These are phyloP conservation scores for Chelon auratus DNA, from an alignment of 2,797 vertebrate species.

Conservation along the genomic window DNA sequence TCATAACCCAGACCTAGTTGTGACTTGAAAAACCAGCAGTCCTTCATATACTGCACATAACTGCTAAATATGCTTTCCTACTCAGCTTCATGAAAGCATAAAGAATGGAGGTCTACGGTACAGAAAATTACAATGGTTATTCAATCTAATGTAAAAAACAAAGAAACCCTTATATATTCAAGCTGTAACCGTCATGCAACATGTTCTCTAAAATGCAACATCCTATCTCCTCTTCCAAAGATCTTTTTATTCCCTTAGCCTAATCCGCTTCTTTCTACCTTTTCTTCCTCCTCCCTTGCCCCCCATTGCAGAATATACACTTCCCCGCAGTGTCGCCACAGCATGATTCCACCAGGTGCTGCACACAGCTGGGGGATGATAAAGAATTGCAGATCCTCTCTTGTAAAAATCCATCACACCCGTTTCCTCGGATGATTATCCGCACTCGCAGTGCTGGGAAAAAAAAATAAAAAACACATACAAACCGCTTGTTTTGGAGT, in stretches of 20 bases:
- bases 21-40: too few relatives aligned
- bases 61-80: too few relatives aligned
- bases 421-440: constrained; percentile 51
- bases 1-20: too few relatives aligned
- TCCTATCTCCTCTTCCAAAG: neutral
- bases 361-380: constrained; percentile 64
- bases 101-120: too few relatives aligned
- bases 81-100: too few relatives aligned
- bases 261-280: neutral
- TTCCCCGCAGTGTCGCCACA: constrained; percentile 36
- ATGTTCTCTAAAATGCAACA: constrained; percentile 6
- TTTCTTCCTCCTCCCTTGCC: constrained; percentile 1
- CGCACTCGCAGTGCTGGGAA: constrained; percentile 28
- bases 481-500: constrained; percentile 56
- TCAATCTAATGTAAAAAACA: too few relatives aligned
- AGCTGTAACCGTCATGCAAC: constrained; percentile 1
- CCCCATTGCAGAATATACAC: constrained; percentile 18
- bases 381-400: constrained; percentile 56
- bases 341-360: constrained; percentile 66
- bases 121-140: too few relatives aligned
- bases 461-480: constrained; percentile 37
- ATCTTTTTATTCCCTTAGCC: neutral
- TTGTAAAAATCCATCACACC: constrained; percentile 57
- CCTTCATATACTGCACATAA: too few relatives aligned
- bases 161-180: neutral